These are phyloP conservation scores for Oedothorax gibbosus DNA, from an alignment of 1,140 invertebrate species.

Conservation along the genomic window DNA sequence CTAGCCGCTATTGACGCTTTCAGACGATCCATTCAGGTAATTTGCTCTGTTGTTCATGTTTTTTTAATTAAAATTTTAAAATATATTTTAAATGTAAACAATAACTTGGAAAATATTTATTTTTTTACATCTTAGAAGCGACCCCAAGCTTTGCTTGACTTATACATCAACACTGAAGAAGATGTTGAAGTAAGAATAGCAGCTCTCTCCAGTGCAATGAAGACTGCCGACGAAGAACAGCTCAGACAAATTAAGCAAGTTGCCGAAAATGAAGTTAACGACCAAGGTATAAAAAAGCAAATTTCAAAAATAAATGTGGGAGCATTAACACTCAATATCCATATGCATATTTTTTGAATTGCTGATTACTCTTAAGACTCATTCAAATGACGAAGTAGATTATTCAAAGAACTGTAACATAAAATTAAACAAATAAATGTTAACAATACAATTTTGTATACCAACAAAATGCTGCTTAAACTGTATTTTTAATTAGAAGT, in stretches of 20 bases:
- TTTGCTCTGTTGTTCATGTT: not conserved
- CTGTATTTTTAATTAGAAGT: too few relatives aligned
- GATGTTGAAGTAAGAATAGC: slow-evolving; percentile 44
- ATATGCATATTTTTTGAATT: too few relatives aligned
- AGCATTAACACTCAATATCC: too few relatives aligned
- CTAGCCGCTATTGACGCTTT: slow-evolving; percentile 85
- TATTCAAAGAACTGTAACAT: too few relatives aligned
- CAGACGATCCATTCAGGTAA: slow-evolving; percentile 76
- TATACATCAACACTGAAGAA: slow-evolving; percentile 11
- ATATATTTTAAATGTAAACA: not conserved
- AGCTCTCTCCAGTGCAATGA: slow-evolving; percentile 1
- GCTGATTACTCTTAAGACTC: too few relatives aligned
- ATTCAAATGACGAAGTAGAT: too few relatives aligned
- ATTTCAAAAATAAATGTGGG: not conserved
- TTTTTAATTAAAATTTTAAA: slow-evolving; percentile 7
- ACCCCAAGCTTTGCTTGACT: slow-evolving; percentile 6
- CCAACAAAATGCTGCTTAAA: too few relatives aligned
- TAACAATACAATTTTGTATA: too few relatives aligned
- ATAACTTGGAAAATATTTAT: not conserved
- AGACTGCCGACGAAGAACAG: slow-evolving; percentile 9
- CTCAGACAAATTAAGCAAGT: slow-evolving; percentile 1
- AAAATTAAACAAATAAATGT: too few relatives aligned
- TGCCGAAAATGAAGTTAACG: slow-evolving; percentile 6
- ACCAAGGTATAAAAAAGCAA: slow-evolving; percentile 28
- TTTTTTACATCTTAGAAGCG: slow-evolving; percentile 5